phyloP scores from a whole-genome alignment of 2,888 invertebrate species.

The Epistrophella euchroma region DNA sequence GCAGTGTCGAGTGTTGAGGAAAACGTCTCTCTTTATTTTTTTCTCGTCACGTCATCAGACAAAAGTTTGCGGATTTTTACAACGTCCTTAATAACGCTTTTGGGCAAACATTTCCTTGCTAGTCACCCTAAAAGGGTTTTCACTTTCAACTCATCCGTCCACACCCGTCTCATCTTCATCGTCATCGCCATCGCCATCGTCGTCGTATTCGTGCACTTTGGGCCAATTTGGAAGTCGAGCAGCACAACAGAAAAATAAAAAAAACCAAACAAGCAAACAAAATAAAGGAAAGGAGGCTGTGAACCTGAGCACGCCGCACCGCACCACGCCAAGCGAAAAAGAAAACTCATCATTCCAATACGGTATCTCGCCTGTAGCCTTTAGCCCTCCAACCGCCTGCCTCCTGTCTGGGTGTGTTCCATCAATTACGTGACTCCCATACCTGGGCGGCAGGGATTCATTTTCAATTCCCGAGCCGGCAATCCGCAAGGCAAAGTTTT shows the following conservation, averaged over 20 bases:
- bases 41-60: constrained; percentile 72
- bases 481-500: constrained; percentile 72
- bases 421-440: constrained; percentile 76
- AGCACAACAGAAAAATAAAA: constrained; percentile 36
- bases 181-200: not conserved
- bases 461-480: constrained; percentile 73
- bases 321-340: constrained; percentile 38
- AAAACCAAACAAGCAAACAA: constrained; percentile 7
- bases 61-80: constrained; percentile 74
- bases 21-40: constrained; percentile 59
- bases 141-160: constrained; percentile 64
- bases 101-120: constrained; percentile 64
- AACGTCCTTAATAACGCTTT: constrained; percentile 70
- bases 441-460: constrained; percentile 75
- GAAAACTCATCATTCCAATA: constrained; percentile 64
- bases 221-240: constrained; percentile 63
- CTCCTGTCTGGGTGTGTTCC: constrained; percentile 69
- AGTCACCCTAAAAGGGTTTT: constrained; percentile 65
- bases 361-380: constrained; percentile 52
- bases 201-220: constrained; percentile 28
- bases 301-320: constrained; percentile 13
- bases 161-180: not conserved
- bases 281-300: constrained; percentile 12
- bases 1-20: constrained; percentile 5
- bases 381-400: constrained; percentile 32